A percentile compares a stretch with the other conserved stretches of the same genome.
Conservation (phyloP, 2,113 vertebrate genomes). For the Podarcis cretensis region DNA sequence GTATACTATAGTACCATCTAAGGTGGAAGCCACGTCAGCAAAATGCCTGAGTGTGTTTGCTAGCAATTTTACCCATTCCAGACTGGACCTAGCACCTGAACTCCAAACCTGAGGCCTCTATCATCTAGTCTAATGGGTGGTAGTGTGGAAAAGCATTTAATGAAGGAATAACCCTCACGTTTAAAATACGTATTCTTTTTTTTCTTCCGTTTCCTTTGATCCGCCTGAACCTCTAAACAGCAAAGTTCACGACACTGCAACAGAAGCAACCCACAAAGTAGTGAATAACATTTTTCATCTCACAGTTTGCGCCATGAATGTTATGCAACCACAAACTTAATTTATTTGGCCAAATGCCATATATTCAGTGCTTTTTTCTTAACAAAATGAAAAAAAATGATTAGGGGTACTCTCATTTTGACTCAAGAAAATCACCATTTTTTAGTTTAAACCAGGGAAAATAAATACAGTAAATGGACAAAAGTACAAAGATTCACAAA, state of each 20-base stretch:
- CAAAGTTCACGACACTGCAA: constrained; percentile 65
- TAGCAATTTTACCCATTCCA: neutral
- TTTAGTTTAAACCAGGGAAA: too few species aligned
- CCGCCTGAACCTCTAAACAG: constrained; percentile 63
- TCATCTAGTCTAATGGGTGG: neutral
- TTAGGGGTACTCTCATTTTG: too few species aligned
- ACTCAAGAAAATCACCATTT: too few species aligned
- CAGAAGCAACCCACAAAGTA: neutral
- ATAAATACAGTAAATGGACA: too few species aligned
- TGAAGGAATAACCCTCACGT: constrained; percentile 44
- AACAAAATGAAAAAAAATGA: too few species aligned
- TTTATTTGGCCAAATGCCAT: neutral
- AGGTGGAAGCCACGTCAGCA: neutral
- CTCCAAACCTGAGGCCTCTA: neutral
- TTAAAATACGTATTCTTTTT: constrained; percentile 37
- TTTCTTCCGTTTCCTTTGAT: constrained; percentile 28
- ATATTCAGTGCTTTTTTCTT: too few species aligned
- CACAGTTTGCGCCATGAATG: neutral
- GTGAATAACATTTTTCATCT: neutral
- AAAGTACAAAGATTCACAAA: too few species aligned
- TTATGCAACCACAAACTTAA: constrained; percentile 6
- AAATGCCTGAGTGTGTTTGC: neutral
- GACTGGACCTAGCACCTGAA: neutral
- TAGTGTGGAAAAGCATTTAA: neutral
- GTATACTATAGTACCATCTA: neutral